A percentile compares a stretch with the other conserved stretches of the same genome.
Evolutionary conservation across 2,888 invertebrate genomes (phyloP).

Genomic region (Xylophagus ater): DNA sequence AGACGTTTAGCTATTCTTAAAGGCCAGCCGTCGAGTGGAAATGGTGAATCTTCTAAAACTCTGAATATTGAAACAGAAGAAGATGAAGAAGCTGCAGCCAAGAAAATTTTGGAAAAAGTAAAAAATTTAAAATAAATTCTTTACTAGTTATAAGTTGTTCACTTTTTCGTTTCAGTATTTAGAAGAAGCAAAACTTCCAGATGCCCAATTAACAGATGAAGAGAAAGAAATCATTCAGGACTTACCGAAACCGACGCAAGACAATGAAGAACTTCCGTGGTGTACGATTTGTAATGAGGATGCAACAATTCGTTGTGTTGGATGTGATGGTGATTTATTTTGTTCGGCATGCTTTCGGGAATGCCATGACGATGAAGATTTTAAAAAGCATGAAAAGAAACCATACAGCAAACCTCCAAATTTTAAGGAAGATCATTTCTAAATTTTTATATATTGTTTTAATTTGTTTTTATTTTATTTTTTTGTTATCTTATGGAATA

Average conservation of each 20-base stretch:
- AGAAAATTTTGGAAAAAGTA: conserved; percentile 32
- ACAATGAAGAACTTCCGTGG: conserved; percentile 56
- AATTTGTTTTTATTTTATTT: no score
- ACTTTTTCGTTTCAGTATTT: conserved; percentile 34
- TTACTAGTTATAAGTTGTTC: not conserved
- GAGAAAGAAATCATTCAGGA: conserved; percentile 31
- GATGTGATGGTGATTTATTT: conserved; percentile 70
- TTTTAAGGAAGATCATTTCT: conserved; percentile 35
- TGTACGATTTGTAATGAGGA: conserved; percentile 81
- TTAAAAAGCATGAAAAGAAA: conserved; percentile 29
- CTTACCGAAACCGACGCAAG: conserved; percentile 24
- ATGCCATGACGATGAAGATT: conserved; percentile 55
- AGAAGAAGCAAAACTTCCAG: conserved; percentile 43
- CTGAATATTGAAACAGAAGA: conserved; percentile 33
- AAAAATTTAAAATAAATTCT: not conserved
- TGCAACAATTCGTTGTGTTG: conserved; percentile 59
- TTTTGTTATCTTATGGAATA: no score
- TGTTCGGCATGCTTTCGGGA: conserved; percentile 64
- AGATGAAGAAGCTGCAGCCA: conserved; percentile 36
- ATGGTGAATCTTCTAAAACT: conserved; percentile 13
- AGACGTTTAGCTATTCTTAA: conserved; percentile 43
- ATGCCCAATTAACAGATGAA: conserved; percentile 37
- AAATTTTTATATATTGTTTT: no score
- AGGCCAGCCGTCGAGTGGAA: conserved; percentile 27
- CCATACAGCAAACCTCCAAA: conserved; percentile 29